Evolutionary conservation across 2,888 invertebrate genomes (phyloP).

Genomic region (Dasysyrphus tricinctus): DNA sequence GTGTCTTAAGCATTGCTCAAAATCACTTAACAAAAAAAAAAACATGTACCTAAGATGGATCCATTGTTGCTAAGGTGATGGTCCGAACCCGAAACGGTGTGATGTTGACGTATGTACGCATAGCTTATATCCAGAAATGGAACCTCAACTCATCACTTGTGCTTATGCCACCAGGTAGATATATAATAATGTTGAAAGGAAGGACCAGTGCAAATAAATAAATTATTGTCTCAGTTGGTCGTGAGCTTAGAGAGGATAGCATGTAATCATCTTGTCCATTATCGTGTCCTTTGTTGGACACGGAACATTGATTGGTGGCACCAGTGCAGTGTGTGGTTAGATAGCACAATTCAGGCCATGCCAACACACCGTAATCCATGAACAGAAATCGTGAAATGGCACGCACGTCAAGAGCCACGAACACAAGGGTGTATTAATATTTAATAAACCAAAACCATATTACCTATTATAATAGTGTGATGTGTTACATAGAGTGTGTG

Average conservation of each 20-base stretch:
- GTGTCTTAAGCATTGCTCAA: too few relatives aligned
- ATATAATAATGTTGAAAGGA: neutral
- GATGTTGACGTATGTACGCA: constrained; percentile 14
- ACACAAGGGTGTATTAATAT: constrained; percentile 73
- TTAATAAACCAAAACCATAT: constrained; percentile 65
- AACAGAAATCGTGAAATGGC: constrained; percentile 72
- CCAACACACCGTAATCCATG: constrained; percentile 57
- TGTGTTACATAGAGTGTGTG: neutral
- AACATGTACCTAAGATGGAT: constrained; percentile 37
- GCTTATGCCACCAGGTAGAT: neutral
- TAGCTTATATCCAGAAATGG: constrained; percentile 17
- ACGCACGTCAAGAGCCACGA: constrained; percentile 70
- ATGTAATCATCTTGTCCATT: constrained; percentile 74
- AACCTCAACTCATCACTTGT: constrained; percentile 35
- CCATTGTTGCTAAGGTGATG: constrained; percentile 61
- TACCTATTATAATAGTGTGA: constrained; percentile 13
- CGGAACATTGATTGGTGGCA: constrained; percentile 62
- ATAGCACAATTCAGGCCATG: constrained; percentile 53
- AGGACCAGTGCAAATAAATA: constrained; percentile 69
- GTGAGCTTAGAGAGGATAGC: constrained; percentile 51
- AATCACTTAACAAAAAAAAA: constrained; percentile 22
- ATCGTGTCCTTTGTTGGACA: constrained; percentile 72
- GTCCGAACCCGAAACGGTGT: neutral
- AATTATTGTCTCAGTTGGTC: constrained; percentile 61
- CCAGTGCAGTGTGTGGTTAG: constrained; percentile 36